Percentiles rank a stretch among this genome's conserved stretches.
These are phyloP conservation scores for Paguma larvata DNA, from an alignment of 2,797 vertebrate genomes.

Conservation along the genomic window DNA sequence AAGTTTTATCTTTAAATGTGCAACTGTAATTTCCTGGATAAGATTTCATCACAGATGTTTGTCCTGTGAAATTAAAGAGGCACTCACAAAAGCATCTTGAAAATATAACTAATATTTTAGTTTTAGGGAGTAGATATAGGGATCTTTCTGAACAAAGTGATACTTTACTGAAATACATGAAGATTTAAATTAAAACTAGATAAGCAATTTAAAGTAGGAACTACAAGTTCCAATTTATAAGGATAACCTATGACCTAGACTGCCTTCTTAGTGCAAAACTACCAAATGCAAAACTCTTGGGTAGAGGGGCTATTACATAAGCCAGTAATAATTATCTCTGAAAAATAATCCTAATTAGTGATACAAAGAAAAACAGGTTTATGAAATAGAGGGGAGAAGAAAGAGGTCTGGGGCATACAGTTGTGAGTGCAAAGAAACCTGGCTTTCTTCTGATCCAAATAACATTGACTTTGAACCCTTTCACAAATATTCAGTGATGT, in stretches of 20 bases:
- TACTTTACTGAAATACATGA: not conserved
- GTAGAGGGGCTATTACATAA: not conserved
- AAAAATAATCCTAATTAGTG: not conserved
- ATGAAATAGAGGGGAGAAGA: not conserved
- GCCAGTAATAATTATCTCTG: not conserved
- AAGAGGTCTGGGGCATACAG: not conserved
- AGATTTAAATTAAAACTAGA: slow-evolving; percentile 39
- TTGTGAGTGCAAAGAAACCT: not conserved
- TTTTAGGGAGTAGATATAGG: not conserved
- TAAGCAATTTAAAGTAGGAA: not conserved
- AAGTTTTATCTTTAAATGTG: slow-evolving; percentile 54
- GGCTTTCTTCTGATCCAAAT: not conserved
- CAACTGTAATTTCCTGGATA: slow-evolving; percentile 74
- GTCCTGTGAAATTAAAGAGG: slow-evolving; percentile 15
- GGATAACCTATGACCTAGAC: not conserved
- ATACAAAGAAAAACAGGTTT: not conserved
- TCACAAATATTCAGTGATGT: not conserved
- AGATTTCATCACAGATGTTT: slow-evolving; percentile 55
- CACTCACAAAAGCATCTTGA: not conserved
- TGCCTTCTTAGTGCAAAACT: not conserved
- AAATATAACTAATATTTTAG: slow-evolving; percentile 29
- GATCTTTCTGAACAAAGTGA: slow-evolving; percentile 31
- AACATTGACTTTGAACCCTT: not conserved
- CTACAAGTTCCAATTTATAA: not conserved
- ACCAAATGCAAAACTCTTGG: not conserved